Evolutionary conservation across 92 coral and sea anemone species (phyloP).

Genomic region (Parazoanthus darwini): DNA sequence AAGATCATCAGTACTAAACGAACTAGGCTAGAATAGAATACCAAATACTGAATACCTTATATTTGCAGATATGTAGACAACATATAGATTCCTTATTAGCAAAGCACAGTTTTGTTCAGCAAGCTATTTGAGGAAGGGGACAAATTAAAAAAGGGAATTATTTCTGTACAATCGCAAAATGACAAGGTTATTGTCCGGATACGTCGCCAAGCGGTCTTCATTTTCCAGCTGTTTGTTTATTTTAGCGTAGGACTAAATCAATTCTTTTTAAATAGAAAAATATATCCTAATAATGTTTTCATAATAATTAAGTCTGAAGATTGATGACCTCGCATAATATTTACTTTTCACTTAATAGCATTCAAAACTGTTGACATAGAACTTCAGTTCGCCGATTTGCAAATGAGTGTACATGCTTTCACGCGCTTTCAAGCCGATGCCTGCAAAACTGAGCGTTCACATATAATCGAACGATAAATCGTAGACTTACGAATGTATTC

Average conservation of each 20-base stretch:
- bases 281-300: background rate
- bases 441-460: background rate
- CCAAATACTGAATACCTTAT: too few relatives aligned
- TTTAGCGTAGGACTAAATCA: background rate
- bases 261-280: too few relatives aligned
- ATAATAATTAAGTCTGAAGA: background rate
- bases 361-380: background rate
- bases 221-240: background rate
- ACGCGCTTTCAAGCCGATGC: background rate
- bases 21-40: too few relatives aligned
- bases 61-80: too few relatives aligned
- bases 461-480: background rate
- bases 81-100: too few relatives aligned
- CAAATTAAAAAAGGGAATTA: background rate
- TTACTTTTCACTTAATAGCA: background rate
- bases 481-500: background rate
- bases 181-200: background rate
- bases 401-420: background rate
- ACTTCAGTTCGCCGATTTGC: background rate
- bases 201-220: background rate
- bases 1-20: too few relatives aligned
- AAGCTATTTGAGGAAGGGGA: background rate
- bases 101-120: too few relatives aligned
- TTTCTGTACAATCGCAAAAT: too few relatives aligned
- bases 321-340: background rate